Base-by-base conservation (phyloP, 2,797 vertebrate species). In the Chaetophractus vellerosus region DNA sequence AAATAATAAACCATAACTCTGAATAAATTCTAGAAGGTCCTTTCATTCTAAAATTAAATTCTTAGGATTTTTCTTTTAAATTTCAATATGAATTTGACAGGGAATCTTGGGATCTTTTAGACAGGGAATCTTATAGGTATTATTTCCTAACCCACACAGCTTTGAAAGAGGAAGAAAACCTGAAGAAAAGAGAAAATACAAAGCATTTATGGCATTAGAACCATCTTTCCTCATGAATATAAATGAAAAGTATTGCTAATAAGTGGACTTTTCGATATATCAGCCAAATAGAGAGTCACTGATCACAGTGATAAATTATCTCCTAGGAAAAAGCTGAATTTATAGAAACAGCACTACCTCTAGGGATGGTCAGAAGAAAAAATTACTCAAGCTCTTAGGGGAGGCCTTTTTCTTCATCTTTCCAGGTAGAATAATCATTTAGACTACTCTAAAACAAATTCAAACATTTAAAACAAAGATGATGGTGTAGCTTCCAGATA, bases 221-320 rank as follows among this genome's bases (percentile, higher is more conserved):
- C 38, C 68, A 28, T 92, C 80, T 80, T 83, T 84, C 31, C 52
- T 93, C 88, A 97, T 85, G 64, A 96, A 63, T 31, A 96, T 76
- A 76, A 97, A 96, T 95, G 88, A 94, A 95, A 98, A 93, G 69
- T 97, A 95, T 45, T 81, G 94, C 95, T 55, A 98, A 96, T 72
- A 95, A 97, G 88, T 19, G 84, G 57, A 75, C 89, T 97, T 97
- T 94, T 97, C 97, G 96, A 85, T 89, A 24, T 38, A 96, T 96
- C 93, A 96, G 78, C 90, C 93, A 96, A 97, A 97, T 72, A 83
- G 0, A 97, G 93, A 92, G 71, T 16, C 59, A 48, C 74, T 66
- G 94, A 93, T 88, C 89, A 96, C 72, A 48, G 80, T 63, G 82
- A 94, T 84, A 38, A 97, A 96, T 95, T 61, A 97, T 86, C 85